Base-by-base conservation (phyloP, 2,888 invertebrate species). In the Zygaena filipendulae region DNA sequence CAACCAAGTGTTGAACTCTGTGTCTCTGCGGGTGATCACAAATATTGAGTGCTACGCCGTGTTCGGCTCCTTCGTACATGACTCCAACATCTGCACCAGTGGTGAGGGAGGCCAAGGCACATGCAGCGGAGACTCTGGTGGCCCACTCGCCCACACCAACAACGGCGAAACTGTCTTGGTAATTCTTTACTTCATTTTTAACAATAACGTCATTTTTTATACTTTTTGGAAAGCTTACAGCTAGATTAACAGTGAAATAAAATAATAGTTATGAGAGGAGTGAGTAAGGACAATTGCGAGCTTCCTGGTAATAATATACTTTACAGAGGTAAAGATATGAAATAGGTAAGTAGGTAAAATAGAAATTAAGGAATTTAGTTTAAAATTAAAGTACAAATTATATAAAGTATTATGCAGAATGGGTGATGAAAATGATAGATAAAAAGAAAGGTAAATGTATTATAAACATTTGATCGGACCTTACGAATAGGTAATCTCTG, bases 11-110 rank as follows among this genome's bases (percentile, higher is more conserved):
- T 10, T 67, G 11, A 61, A 60, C 36, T 54, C 58, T 3, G 63
- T 68, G 3, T 39, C 13, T 3, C 31, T 70, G 5, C 35, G 38
- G 2, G 30, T 67, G n/a, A 61, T 68, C 20, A 35, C 52, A 0
- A 66, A 67, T 36, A 25, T 21, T 0, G 32, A 42, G 3, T 68
- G 66, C 32, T 25, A 38, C 0, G 21, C 23, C 0, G 34, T 49
- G 0, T 68, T 39, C 28, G 55, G 55, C 0, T 2, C 21, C 0
- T 43, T 40, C 13, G 46, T 59, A 0, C 52, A 47, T 3, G 19
- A 7, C 18, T 32, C 36, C 16, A 62, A 57, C 38, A 45, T 69
- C 19, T 68, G 66, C 45, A 61, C 63, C 30, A 62, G 61, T 35
- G 61, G 63, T 0, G 48, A 27, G 0, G 52, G 52, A 4, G 59